Percentiles rank a stretch among this genome's conserved stretches.
Conservation (phyloP, 2,113 vertebrate species). For the Prionailurus viverrinus region DNA sequence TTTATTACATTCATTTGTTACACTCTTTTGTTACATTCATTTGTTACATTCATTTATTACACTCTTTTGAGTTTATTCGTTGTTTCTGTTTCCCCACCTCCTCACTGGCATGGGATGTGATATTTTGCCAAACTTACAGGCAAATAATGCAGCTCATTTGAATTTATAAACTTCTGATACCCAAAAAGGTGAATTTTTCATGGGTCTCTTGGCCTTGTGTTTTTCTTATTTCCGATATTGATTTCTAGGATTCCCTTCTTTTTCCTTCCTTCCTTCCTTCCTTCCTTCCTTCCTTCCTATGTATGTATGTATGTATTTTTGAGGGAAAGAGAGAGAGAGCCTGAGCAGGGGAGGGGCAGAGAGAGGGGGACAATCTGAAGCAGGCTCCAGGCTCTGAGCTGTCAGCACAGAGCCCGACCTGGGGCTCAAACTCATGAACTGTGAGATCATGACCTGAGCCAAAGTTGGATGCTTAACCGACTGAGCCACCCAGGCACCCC, state of each 20-base stretch:
- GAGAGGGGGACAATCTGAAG: no score
- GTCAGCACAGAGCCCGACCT: background rate
- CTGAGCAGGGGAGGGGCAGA: no score
- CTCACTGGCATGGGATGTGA: background rate
- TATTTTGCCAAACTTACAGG: background rate
- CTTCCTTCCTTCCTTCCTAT: no score
- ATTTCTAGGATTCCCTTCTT: background rate
- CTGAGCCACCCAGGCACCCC: background rate
- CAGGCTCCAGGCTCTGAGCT: no score
- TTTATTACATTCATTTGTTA: background rate
- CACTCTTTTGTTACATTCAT: no score
- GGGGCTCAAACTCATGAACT: background rate
- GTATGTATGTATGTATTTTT: no score
- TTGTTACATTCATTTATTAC: background rate
- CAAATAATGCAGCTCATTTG: background rate
- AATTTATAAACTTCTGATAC: background rate
- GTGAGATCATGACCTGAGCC: background rate
- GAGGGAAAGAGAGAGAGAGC: no score
- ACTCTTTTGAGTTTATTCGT: background rate
- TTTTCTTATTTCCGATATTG: background rate
- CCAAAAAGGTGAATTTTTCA: background rate
- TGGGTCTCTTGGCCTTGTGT: background rate
- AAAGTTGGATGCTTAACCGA: background rate
- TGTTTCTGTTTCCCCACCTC: background rate
- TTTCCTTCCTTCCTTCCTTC: no score